These are phyloP conservation scores for Glaucomys volans DNA, from an alignment of 2,113 vertebrate genomes.

Conservation along the genomic window DNA sequence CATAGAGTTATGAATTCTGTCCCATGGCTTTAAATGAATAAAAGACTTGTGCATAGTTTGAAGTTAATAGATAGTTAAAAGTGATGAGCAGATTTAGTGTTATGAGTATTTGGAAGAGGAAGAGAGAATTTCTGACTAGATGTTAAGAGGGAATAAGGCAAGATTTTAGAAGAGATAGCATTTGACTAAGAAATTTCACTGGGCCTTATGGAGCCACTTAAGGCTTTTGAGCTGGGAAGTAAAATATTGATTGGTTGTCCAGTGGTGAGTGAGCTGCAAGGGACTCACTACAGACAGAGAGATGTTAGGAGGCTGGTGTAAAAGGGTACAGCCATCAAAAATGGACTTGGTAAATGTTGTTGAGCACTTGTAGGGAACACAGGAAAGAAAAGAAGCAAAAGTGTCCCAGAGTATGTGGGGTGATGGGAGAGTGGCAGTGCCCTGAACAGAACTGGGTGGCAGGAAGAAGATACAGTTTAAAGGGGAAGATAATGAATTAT, in stretches of 20 bases:
- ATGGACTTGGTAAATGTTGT: not conserved
- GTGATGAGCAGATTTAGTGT: not conserved
- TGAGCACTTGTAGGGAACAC: not conserved
- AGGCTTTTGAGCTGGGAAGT: not conserved
- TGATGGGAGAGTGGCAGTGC: not conserved
- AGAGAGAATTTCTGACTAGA: constrained; percentile 3
- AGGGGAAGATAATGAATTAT: not conserved
- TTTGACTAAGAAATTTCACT: not conserved
- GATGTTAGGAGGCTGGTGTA: not conserved
- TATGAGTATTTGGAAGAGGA: not conserved
- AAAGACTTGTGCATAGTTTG: not conserved
- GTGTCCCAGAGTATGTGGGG: not conserved
- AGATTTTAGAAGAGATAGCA: not conserved
- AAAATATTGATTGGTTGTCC: not conserved
- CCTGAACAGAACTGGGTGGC: not conserved
- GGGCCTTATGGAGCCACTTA: not conserved
- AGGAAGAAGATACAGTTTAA: not conserved
- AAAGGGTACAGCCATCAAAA: not conserved
- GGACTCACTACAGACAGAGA: not conserved
- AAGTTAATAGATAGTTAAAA: not conserved
- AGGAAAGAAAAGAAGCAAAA: not conserved
- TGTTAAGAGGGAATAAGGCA: not conserved
- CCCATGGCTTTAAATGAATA: not conserved
- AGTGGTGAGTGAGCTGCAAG: not conserved
- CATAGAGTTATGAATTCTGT: not conserved